Evolutionary conservation across 2,888 invertebrate genomes (phyloP).

Genomic region (Macaria liturata): DNA sequence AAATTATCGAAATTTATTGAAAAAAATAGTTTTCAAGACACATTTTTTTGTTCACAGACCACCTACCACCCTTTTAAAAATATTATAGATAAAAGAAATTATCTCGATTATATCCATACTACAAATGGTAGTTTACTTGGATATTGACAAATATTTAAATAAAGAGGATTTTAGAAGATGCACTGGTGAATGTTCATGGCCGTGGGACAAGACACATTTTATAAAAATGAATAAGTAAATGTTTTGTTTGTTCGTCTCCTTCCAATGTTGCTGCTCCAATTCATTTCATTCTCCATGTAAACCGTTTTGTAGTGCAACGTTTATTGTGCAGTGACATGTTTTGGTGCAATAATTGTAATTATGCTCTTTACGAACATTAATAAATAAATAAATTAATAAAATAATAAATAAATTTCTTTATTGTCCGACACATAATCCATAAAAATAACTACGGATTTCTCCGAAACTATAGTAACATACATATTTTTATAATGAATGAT

Average conservation of each 20-base stretch:
- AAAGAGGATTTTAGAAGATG: slow-evolving; percentile 3
- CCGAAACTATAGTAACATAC: too few species aligned
- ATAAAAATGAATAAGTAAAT: slow-evolving; percentile 5
- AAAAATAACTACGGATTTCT: too few species aligned
- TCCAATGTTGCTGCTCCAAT: slow-evolving; percentile 3
- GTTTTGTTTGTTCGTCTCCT: slow-evolving; percentile 3
- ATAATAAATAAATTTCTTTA: too few species aligned
- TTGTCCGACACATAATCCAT: too few species aligned
- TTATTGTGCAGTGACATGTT: slow-evolving; percentile 2
- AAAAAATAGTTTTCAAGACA: neutral
- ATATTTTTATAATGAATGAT: too few species aligned
- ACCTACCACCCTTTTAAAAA: neutral
- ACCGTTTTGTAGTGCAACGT: slow-evolving; percentile 3
- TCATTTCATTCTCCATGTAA: slow-evolving; percentile 3
- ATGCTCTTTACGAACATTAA: slow-evolving; percentile 3
- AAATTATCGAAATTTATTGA: neutral
- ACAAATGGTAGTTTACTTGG: slow-evolving; percentile 3
- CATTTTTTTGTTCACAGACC: slow-evolving; percentile 4
- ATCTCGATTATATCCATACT: slow-evolving; percentile 2
- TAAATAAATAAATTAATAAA: too few species aligned
- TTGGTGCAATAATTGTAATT: slow-evolving; percentile 4
- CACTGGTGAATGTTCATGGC: slow-evolving; percentile 1
- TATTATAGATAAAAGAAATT: slow-evolving; percentile 2
- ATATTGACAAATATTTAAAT: slow-evolving; percentile 5
- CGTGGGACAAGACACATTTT: slow-evolving; percentile 4